Evolutionary conservation across 2,113 vertebrate species (phyloP).

Genomic region (Oncorhynchus clarkii): DNA sequence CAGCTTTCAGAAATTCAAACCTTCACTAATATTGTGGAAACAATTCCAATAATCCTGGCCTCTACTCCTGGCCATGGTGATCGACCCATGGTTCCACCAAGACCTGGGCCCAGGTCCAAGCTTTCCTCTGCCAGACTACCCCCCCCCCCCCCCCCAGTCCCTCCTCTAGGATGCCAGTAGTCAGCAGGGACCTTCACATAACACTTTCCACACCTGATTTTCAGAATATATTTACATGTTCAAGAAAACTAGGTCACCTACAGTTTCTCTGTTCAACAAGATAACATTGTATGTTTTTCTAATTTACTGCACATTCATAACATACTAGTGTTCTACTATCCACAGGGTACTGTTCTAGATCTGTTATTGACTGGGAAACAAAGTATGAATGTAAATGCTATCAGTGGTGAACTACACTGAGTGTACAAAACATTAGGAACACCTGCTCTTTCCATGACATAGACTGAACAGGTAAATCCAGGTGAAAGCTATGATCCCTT

Average conservation of each 20-base stretch:
- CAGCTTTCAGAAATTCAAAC: slow-evolving; percentile 9
- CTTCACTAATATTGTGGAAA: slow-evolving; percentile 32
- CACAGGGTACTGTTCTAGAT: no score
- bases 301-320: no score
- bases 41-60: slow-evolving; percentile 32
- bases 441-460: no score
- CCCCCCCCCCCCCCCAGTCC: background rate
- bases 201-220: background rate
- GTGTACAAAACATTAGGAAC: no score
- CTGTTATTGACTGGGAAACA: no score
- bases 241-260: background rate
- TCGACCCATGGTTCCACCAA: slow-evolving; percentile 12
- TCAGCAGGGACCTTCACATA: background rate
- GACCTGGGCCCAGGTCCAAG: slow-evolving; percentile 16
- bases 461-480: no score
- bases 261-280: background rate
- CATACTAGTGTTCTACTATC: no score
- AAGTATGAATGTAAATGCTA: no score
- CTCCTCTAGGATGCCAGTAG: background rate
- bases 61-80: slow-evolving; percentile 49
- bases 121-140: slow-evolving; percentile 1
- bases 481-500: no score
- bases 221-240: no score
- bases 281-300: no score
- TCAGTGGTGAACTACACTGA: no score